Conservation (phyloP, 2,113 vertebrate genomes). For the Zootoca vivipara region DNA sequence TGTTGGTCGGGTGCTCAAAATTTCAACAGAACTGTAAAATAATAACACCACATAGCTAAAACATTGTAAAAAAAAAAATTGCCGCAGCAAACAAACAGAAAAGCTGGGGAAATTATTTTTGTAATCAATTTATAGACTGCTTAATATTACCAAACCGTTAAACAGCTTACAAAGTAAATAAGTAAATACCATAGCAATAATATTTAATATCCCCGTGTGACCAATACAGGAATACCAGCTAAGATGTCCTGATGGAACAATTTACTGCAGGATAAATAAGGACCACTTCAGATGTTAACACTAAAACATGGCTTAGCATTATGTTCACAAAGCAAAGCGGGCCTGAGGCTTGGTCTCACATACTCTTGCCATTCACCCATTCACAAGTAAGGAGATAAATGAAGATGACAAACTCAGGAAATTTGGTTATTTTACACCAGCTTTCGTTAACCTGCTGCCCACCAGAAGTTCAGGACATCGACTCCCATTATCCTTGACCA, state of each 20-base stretch:
- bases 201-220: background rate
- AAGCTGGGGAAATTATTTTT: background rate
- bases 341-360: background rate
- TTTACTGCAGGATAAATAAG: background rate
- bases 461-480: background rate
- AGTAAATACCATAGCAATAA: background rate
- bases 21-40: no score
- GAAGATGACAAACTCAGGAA: background rate
- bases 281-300: background rate
- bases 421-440: background rate
- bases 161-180: background rate
- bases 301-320: background rate
- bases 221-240: background rate
- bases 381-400: background rate
- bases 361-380: background rate
- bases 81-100: background rate
- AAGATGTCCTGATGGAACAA: background rate
- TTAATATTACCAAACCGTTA: no score
- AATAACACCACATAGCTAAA: background rate
- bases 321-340: no score
- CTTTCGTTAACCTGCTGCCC: background rate
- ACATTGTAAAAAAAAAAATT: background rate
- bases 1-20: no score
- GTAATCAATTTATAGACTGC: no score
- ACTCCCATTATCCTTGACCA: background rate